Evolutionary conservation across 37 sponge, comb jelly and placozoan genomes (phyloP), one percentile per base, ranked within the genome.

Genomic region (Chondrosia reniformis): DNA sequence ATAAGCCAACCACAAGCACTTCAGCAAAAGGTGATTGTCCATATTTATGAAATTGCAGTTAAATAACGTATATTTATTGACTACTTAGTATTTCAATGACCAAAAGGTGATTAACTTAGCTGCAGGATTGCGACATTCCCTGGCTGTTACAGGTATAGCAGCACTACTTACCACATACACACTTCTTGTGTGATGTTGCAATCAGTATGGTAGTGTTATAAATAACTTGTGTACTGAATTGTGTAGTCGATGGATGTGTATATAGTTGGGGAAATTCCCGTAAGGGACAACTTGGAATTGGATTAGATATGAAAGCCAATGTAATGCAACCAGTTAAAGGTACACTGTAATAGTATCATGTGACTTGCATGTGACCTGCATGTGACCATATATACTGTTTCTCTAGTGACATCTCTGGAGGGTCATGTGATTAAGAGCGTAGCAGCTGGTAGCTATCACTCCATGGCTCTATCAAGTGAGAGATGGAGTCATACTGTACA

Each of bases 51-150:
- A 10, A 15, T 49, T 49, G 52, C 52, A 49, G 10, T 15, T 49
- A 49, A 19, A 15, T 10, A 19, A 49, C 15, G 52, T 49, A 15
- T 49, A 19, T 49, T 49, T 10, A 75, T 13, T n/a, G 9, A 28
- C 76, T 46, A 21, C 28, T 1, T 52, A 86, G 87, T 58, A 33
- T 41, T 87, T 84, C 59, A 41, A 44, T 1, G 63, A 43, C 28
- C 32, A 39, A 4, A 41, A 22, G 22, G 74, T 92, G 0, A 42
- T 25, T 61, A 78, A 80, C 31, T 31, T 87, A 4, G 76, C 66
- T 25, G 86, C 87, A 79, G 94, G 94, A 30, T 30, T 89, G 65
- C 28, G 94, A 44, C 94, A 93, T 37, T 86, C 90, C 15, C 2
- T 79, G 24, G 91, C 84, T 13, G 69, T 91, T 3, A 77, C 76